phyloP scores from a whole-genome alignment of 2,797 vertebrate species.

The Crocodylus rhombifer region DNA sequence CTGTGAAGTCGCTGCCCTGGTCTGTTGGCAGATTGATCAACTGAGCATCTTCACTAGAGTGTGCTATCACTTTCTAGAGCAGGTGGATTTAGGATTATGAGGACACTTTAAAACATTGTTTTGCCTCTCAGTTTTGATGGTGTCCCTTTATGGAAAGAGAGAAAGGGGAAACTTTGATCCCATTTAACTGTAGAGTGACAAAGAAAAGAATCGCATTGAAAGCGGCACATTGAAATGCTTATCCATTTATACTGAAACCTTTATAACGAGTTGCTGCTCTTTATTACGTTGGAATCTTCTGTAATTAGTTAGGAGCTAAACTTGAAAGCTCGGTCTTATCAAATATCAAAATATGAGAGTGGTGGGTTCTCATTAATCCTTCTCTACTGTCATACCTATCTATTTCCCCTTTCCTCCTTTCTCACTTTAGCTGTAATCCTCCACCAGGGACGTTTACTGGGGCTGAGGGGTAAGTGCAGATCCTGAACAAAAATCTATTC shows the following conservation, averaged over 20 bases:
- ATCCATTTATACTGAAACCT: conserved; percentile 36
- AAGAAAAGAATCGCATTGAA: neutral
- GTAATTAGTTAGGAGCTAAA: conserved; percentile 58
- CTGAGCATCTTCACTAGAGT: neutral
- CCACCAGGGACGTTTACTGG: conserved; percentile 91
- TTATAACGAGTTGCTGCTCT: conserved; percentile 6
- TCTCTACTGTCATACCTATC: conserved; percentile 84
- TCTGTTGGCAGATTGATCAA: neutral
- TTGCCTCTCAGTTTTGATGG: neutral
- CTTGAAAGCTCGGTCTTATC: conserved; percentile 67
- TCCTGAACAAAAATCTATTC: conserved; percentile 77
- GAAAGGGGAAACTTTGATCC: conserved; percentile 59
- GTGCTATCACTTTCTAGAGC: neutral
- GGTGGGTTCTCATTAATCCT: conserved; percentile 81
- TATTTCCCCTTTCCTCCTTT: conserved; percentile 87
- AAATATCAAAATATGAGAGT: conserved; percentile 66
- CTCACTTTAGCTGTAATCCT: conserved; percentile 89
- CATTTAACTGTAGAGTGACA: neutral
- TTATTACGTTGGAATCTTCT: conserved; percentile 52
- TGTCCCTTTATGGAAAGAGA: conserved; percentile 59
- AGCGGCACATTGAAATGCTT: neutral
- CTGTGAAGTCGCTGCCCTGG: neutral
- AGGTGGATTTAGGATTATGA: neutral
- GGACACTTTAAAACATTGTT: neutral
- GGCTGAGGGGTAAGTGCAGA: conserved; percentile 90